Conservation (phyloP, 1,140 invertebrate species). For the Heliconius eleuchia region DNA sequence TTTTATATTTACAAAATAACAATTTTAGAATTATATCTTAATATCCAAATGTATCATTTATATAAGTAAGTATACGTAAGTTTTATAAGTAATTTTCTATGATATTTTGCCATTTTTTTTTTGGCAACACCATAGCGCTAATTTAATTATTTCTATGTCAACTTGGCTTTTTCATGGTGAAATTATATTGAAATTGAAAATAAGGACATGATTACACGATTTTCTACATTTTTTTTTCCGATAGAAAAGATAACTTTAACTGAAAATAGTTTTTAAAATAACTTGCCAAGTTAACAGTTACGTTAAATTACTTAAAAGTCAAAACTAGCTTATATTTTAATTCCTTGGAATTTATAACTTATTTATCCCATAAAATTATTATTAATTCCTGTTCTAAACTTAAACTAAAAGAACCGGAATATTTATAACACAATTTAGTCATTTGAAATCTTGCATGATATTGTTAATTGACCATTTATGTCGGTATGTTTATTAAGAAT, state of each 20-base stretch:
- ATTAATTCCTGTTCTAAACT: too few relatives aligned
- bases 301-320: slow-evolving; percentile 26
- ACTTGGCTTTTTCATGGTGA: neutral
- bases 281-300: slow-evolving; percentile 21
- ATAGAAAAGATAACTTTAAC: neutral
- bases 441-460: neutral
- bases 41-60: slow-evolving; percentile 40
- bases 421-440: too few relatives aligned
- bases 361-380: too few relatives aligned
- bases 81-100: slow-evolving; percentile 27
- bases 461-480: neutral
- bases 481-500: neutral
- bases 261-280: neutral
- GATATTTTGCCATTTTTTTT: slow-evolving; percentile 28
- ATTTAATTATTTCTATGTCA: neutral
- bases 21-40: slow-evolving; percentile 54
- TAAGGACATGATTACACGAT: neutral
- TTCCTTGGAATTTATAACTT: slow-evolving; percentile 45
- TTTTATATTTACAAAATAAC: slow-evolving; percentile 67
- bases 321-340: slow-evolving; percentile 42
- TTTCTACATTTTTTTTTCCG: neutral
- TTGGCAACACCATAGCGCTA: slow-evolving; percentile 24
- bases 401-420: neutral
- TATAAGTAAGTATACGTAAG: slow-evolving; percentile 55
- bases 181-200: neutral